Evolutionary conservation across 1,140 invertebrate species (phyloP).

Genomic region (Pseudomyrmex concolor): DNA sequence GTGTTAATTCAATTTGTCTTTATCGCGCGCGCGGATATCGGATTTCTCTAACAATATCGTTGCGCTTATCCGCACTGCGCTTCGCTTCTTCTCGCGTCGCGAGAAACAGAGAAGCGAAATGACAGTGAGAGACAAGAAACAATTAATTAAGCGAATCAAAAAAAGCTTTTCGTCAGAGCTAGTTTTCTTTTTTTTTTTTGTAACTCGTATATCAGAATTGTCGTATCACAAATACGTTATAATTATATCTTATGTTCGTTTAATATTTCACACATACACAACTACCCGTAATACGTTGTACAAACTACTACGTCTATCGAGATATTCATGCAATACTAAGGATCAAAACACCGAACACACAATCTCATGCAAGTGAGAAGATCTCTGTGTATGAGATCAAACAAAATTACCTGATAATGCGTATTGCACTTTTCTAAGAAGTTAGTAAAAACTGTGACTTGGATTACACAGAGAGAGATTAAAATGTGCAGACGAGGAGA

Average conservation of each 20-base stretch:
- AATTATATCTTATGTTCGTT: slow-evolving; percentile 2
- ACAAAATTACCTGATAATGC: slow-evolving; percentile 10
- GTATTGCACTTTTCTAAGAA: not conserved
- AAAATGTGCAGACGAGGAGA: not conserved
- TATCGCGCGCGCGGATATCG: slow-evolving; percentile 23
- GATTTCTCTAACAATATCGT: slow-evolving; percentile 27
- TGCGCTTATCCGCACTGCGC: not conserved
- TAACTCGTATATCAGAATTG: not conserved
- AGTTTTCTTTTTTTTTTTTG: not conserved
- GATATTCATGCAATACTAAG: slow-evolving; percentile 7
- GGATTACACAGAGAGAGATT: slow-evolving; percentile 1
- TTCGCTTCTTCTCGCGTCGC: not conserved
- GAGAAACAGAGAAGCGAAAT: not conserved
- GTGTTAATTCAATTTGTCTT: slow-evolving; percentile 41
- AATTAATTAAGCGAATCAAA: not conserved
- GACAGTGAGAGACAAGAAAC: not conserved
- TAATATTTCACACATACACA: not conserved
- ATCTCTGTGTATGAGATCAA: not conserved
- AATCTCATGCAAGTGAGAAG: slow-evolving; percentile 7
- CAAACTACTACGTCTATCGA: slow-evolving; percentile 9
- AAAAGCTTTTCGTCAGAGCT: not conserved
- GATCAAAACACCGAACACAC: not conserved
- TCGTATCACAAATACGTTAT: slow-evolving; percentile 4
- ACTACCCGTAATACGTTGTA: slow-evolving; percentile 8
- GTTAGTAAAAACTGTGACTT: not conserved